Conservation (phyloP, 1,140 invertebrate genomes). For the Vollenhovia emeryi region DNA sequence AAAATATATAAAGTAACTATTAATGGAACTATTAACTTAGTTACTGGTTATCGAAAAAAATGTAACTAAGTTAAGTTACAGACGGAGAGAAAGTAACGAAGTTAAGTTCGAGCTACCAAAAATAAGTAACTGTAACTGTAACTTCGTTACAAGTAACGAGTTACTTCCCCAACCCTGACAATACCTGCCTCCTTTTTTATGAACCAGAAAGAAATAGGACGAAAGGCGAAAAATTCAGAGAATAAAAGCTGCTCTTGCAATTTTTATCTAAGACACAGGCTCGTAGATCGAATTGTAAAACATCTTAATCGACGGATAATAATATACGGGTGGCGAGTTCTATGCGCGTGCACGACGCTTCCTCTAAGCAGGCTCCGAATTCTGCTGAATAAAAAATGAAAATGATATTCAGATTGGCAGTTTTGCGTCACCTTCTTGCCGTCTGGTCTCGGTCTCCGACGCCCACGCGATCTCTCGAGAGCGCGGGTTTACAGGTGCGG, state of each 20-base stretch:
- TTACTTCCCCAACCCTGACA: no score
- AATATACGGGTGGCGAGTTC: slow-evolving; percentile 14
- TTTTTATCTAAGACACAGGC: slow-evolving; percentile 12
- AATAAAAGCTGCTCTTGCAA: neutral
- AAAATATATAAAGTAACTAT: no score
- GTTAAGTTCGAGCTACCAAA: no score
- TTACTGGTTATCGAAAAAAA: no score
- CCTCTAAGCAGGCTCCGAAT: slow-evolving; percentile 51
- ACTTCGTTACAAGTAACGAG: no score
- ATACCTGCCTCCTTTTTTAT: neutral
- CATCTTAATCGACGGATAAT: slow-evolving; percentile 21
- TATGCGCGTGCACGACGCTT: neutral
- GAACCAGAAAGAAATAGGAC: neutral
- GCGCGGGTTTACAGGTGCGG: slow-evolving; percentile 82
- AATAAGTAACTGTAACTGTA: no score
- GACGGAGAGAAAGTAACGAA: no score
- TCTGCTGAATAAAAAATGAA: slow-evolving; percentile 53
- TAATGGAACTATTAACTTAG: no score
- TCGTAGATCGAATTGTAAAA: neutral
- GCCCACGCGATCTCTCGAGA: slow-evolving; percentile 77
- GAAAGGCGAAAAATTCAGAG: neutral
- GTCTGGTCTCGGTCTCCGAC: slow-evolving; percentile 77
- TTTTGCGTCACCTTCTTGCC: slow-evolving; percentile 71
- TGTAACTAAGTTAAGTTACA: no score
- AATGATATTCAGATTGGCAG: slow-evolving; percentile 70